Evolutionary conservation across 2,888 invertebrate species (phyloP), one percentile per base, ranked within the genome.

Genomic region (Orchesella flavescens): DNA sequence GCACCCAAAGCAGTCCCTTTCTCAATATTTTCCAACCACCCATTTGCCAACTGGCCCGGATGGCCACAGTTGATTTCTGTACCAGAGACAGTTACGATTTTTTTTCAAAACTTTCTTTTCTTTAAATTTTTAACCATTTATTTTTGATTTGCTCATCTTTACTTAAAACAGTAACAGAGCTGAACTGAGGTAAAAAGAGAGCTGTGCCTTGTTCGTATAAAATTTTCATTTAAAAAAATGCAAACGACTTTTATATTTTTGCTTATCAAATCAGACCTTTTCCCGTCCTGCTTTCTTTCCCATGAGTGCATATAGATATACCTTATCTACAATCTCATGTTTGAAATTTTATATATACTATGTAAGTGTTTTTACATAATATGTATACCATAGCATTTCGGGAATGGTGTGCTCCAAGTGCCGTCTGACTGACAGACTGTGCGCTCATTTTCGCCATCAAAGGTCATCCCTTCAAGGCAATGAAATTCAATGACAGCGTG

Each of bases 11-110:
- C 96, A 3, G 97, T 97, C 34, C 96, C 97, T 55, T 87, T 84
- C 88, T 96, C 96, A 83, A 95, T 95, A 90, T 96, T 96, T 91
- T 97, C 96, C 89, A 94, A 92, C 95, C 97, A 98, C 3, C 99
- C 99, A 90, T 99, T 98, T 93, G 96, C 96, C 10, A 99, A 93
- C 68, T 95, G 93, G 1, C 97, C 97, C 0, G 98, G 97, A 89
- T 95, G 94, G 0, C 97, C 97, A 91, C 99, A 99, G 91, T 98
- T 96, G 89, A 99, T 98, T 92, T 98, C 99, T 97, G 92, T 15
- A 66, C 23, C 24, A n/a, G 61, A 80, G 23, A 61, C 44, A 68
- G 43, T 59, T 77, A 24, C 23, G 21, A 74, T 10, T 44, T 34
- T 21, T 44, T 53, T 63, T 66, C 1, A 24, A 66, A 66, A 66